Conservation (phyloP, 2,797 vertebrate species). For the Bucorvus abyssinicus region DNA sequence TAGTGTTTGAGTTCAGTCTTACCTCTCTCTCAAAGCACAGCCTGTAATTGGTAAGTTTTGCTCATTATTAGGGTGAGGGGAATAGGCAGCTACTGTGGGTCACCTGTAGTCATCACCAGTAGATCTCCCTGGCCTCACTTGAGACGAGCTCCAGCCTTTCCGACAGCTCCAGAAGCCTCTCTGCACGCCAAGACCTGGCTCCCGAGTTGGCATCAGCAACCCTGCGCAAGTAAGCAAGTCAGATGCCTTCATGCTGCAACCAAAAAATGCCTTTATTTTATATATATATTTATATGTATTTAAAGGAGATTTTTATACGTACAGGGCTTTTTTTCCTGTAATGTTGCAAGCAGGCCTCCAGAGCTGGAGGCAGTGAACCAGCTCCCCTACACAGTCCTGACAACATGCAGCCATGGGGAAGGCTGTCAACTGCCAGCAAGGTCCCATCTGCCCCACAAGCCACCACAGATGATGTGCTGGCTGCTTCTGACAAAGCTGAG, state of each 20-base stretch:
- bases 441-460: neutral
- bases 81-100: neutral
- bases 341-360: neutral
- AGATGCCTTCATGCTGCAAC: fast-evolving
- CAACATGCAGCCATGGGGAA: neutral
- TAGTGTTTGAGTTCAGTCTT: neutral
- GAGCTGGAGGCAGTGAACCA: neutral
- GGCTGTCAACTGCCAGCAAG: neutral
- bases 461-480: neutral
- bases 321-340: fast-evolving
- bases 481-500: neutral
- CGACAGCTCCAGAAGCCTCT: neutral
- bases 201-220: neutral
- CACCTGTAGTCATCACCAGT: too few relatives aligned
- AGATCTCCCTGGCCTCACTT: neutral
- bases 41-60: neutral
- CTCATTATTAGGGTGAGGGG: neutral
- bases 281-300: neutral
- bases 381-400: neutral
- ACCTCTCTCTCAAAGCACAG: neutral
- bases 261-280: neutral
- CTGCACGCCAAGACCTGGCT: fast-evolving
- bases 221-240: fast-evolving
- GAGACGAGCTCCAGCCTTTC: neutral
- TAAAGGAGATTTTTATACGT: neutral